These are phyloP conservation scores for Phenganax stokvisi DNA, from an alignment of 92 coral and sea anemone genomes.

Conservation along the genomic window DNA sequence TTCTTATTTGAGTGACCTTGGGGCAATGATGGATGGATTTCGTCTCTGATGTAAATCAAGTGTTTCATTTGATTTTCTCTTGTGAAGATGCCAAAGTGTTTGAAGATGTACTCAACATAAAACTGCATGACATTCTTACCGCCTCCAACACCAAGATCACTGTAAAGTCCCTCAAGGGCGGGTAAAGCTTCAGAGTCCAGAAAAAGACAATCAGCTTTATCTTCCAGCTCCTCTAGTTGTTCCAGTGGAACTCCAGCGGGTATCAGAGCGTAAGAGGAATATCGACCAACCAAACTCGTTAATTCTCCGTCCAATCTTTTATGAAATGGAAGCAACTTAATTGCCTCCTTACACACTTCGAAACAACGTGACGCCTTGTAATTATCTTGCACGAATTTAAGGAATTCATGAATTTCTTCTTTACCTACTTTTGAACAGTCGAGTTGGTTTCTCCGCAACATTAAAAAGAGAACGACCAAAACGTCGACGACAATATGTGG, in stretches of 20 bases:
- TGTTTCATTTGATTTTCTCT: constrained; percentile 56
- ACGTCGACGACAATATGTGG: constrained; percentile 62
- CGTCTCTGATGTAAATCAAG: constrained; percentile 65
- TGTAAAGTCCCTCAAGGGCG: constrained; percentile 71
- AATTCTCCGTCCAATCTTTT: constrained; percentile 63
- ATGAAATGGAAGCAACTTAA: constrained; percentile 70
- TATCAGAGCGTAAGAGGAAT: constrained; percentile 60
- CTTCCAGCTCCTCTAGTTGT: constrained; percentile 62
- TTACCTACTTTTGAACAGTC: constrained; percentile 51
- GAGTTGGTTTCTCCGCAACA: constrained; percentile 25
- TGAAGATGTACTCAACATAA: constrained; percentile 72
- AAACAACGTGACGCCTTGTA: constrained; percentile 47
- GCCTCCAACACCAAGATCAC: constrained; percentile 52
- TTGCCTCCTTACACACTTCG: constrained; percentile 59
- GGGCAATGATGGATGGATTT: constrained; percentile 50
- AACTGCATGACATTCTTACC: constrained; percentile 57
- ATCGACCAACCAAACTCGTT: constrained; percentile 55
- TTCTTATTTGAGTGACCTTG: constrained; percentile 58
- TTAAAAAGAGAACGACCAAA: constrained; percentile 53
- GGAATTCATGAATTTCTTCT: constrained; percentile 57
- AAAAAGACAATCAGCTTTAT: constrained; percentile 67
- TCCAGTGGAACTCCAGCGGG: constrained; percentile 62
- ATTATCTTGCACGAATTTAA: constrained; percentile 77
- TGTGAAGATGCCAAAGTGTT: constrained; percentile 69
- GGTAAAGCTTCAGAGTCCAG: constrained; percentile 56